Base-by-base conservation (phyloP, 2,888 invertebrate species). In the Brassicogethes aeneus region DNA sequence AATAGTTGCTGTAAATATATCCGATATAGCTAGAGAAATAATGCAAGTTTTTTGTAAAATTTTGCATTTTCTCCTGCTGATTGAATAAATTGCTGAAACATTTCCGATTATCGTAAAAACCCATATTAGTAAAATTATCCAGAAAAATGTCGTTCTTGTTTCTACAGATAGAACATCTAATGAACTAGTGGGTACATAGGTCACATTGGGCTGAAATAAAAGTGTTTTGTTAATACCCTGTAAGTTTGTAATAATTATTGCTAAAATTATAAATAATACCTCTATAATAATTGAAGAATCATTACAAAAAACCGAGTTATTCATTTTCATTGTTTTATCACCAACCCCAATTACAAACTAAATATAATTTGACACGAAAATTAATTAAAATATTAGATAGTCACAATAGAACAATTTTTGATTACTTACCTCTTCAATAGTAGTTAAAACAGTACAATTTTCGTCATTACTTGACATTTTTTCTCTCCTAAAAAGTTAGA, bases 41-140 rank as follows among this genome's bases (percentile, higher is more conserved):
- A 74, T 63, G 40, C 71, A 73, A 17, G 62, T 61, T 44, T 74
- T 71, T 46, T 74, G 75, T 17, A 75, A 62, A n/a, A 66, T 65
- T n/a, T 74, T 63, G 37, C 70, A 60, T 41, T 73, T 71, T 35
- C 74, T 54, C 35, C 48, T 51, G 15, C 51, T 46, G 10, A 57
- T 54, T 2, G 58, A 51, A 17, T 48, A 47, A n/a, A 59, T 51
- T 8, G 55, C 59, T 7, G 48, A 46, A 12, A 52, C 35, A 41
- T 58, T 57, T 23, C 52, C 55, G 5, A 52, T 32, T 8, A 52
- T 16, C 3, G 53, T 44, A 13, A 46, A 31, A 34, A 52, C 41
- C 3, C 47, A 42, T 14, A 54, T 48, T 2, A 41, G 14, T 12
- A 32, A 13, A 5, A 32, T 3, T 10, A 13, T 32, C 32, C 32